These are phyloP conservation scores for Nesoenas mayeri DNA, from an alignment of 2,113 vertebrate genomes.

Conservation along the genomic window DNA sequence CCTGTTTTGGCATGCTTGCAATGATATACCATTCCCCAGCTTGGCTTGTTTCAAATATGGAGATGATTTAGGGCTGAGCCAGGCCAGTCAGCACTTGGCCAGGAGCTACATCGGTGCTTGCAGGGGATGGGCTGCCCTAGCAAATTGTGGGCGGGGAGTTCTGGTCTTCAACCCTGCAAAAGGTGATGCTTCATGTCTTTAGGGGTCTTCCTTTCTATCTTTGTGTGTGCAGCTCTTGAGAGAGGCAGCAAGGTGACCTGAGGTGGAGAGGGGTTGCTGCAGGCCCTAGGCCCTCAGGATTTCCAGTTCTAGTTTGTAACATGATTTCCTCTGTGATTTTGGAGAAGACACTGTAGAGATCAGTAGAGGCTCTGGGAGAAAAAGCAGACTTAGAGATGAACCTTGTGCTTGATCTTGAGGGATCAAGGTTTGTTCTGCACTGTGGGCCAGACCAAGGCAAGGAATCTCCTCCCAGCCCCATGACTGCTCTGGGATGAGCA, in stretches of 20 bases:
- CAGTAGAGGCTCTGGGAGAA: not conserved
- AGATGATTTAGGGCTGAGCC: not conserved
- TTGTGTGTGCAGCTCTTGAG: not conserved
- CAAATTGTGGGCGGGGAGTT: not conserved
- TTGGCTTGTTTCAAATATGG: not conserved
- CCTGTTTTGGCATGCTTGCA: rapidly evolving
- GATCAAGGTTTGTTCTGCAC: not conserved
- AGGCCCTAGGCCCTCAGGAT: not conserved
- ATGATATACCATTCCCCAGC: not conserved
- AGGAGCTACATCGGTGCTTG: not conserved
- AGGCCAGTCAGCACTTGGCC: not conserved
- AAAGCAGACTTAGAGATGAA: not conserved
- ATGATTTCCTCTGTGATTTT: not conserved
- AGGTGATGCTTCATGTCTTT: not conserved
- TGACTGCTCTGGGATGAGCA: not conserved
- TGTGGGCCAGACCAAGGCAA: not conserved
- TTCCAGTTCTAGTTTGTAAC: not conserved
- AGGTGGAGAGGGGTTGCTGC: not conserved
- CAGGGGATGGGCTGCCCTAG: not conserved
- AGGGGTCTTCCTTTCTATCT: not conserved
- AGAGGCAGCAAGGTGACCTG: not conserved
- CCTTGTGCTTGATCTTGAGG: not conserved
- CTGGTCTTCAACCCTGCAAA: not conserved
- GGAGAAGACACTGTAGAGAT: not conserved
- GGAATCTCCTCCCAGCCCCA: not conserved